These are phyloP conservation scores for Hozukius guyotensis DNA, from an alignment of 2,797 vertebrate species.

Conservation along the genomic window DNA sequence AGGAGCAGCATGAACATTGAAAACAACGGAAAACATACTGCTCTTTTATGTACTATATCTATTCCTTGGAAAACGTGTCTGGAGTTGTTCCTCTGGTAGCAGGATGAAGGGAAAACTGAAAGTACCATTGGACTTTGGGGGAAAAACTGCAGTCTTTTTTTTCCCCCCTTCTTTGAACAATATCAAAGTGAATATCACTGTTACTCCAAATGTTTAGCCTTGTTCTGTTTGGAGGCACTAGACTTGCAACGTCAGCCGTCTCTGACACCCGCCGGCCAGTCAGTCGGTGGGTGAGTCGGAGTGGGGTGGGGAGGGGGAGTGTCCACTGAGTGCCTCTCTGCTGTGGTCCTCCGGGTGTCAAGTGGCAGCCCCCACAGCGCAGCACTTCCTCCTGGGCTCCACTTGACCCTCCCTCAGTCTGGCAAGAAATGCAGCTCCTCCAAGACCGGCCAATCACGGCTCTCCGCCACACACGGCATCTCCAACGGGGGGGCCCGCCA, in stretches of 20 bases:
- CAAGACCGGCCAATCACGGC: conserved; percentile 64
- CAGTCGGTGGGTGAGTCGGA: conserved; percentile 22
- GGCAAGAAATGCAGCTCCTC: conserved; percentile 56
- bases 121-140: conserved; percentile 71
- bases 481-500: conserved; percentile 26
- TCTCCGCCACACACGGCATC: conserved; percentile 43
- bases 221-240: conserved; percentile 72
- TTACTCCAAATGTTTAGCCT: conserved; percentile 84
- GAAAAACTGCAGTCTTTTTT: conserved; percentile 47
- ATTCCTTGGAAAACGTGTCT: conserved; percentile 69
- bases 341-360: conserved; percentile 68
- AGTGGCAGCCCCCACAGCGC: conserved; percentile 61
- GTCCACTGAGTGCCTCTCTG: conserved; percentile 82
- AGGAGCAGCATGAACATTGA: conserved; percentile 64
- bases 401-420: conserved; percentile 56
- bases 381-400: conserved; percentile 73
- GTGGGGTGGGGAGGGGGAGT: conserved; percentile 36
- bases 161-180: conserved; percentile 53
- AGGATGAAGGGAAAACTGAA: conserved; percentile 78
- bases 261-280: conserved; percentile 40
- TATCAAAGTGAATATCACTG: conserved; percentile 85
- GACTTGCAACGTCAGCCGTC: conserved; percentile 73
- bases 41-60: conserved; percentile 79
- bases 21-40: conserved; percentile 43
- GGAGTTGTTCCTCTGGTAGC: conserved; percentile 70